phyloP scores from a whole-genome alignment of 2,797 vertebrate species.

The Anas bernieri region DNA sequence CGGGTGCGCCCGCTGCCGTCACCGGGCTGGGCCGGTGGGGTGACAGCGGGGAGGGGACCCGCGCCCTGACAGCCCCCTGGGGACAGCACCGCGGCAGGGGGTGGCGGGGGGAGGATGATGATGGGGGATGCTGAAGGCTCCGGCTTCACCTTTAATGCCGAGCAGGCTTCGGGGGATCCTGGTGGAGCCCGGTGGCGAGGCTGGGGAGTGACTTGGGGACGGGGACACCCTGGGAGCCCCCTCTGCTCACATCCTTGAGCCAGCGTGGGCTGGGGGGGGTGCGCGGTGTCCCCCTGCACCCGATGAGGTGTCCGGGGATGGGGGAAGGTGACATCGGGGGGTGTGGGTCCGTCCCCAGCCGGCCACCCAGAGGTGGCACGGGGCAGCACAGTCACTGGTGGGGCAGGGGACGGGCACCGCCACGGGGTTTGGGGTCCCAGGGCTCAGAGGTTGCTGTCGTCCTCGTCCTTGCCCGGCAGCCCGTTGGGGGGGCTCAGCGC shows the following conservation, averaged over 20 bases:
- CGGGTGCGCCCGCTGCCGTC: neutral
- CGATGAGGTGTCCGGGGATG: neutral
- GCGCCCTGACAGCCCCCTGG: rapidly evolving
- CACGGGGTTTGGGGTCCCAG: neutral
- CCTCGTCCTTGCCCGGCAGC: slow-evolving; percentile 56
- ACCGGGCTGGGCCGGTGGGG: rapidly evolving
- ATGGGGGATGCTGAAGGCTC: neutral
- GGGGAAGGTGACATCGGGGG: neutral
- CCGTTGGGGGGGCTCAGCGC: slow-evolving; percentile 73
- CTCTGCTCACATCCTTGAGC: neutral
- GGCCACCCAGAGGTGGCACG: too few relatives aligned
- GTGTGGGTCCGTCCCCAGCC: too few relatives aligned
- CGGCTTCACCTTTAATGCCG: slow-evolving; percentile 6
- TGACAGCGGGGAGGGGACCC: rapidly evolving
- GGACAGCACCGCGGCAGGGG: rapidly evolving
- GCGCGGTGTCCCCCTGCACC: neutral
- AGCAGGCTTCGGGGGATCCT: neutral
- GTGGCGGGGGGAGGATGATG: neutral
- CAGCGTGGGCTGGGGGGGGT: neutral
- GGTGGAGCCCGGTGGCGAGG: neutral
- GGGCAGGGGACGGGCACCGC: neutral
- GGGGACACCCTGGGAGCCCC: neutral
- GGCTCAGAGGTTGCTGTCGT: slow-evolving; percentile 77
- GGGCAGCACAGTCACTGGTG: neutral
- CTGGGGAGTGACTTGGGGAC: neutral